Evolutionary conservation across 2,888 invertebrate genomes (phyloP).

Genomic region (Ametastegia equiseti): DNA sequence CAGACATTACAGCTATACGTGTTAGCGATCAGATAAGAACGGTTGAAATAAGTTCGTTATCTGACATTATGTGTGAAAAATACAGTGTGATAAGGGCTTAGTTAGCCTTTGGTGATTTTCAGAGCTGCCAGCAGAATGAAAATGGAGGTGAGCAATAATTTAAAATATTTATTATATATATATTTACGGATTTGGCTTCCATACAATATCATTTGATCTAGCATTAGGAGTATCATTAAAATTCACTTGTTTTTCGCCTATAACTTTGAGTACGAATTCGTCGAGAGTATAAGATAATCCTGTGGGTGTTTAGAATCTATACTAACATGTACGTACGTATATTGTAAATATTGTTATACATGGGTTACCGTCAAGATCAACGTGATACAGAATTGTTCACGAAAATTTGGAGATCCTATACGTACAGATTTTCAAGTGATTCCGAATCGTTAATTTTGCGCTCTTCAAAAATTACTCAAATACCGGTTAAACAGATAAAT

Average conservation of each 20-base stretch:
- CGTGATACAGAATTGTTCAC: too few species aligned
- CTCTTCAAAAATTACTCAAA: too few species aligned
- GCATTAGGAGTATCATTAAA: neutral
- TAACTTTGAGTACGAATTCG: neutral
- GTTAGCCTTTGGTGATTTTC: constrained; percentile 47
- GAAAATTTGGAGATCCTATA: too few species aligned
- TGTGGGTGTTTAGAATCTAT: too few species aligned
- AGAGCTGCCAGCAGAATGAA: constrained; percentile 60
- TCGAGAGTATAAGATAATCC: neutral
- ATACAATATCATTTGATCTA: neutral
- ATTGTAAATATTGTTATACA: neutral
- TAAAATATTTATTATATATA: neutral
- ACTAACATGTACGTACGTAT: too few species aligned
- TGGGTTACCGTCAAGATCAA: too few species aligned
- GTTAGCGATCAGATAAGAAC: constrained; percentile 59
- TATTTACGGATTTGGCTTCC: neutral
- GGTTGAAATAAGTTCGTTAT: constrained; percentile 53
- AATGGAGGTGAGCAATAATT: constrained; percentile 65
- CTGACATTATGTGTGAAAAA: constrained; percentile 49
- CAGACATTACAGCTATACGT: constrained; percentile 21
- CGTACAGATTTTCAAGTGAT: too few species aligned
- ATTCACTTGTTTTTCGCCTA: neutral
- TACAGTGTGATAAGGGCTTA: constrained; percentile 47
- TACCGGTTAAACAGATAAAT: too few species aligned
- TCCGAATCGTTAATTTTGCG: too few species aligned